Evolutionary conservation across 2,113 vertebrate genomes (phyloP).

Genomic region (Apistogramma diplotaenia): DNA sequence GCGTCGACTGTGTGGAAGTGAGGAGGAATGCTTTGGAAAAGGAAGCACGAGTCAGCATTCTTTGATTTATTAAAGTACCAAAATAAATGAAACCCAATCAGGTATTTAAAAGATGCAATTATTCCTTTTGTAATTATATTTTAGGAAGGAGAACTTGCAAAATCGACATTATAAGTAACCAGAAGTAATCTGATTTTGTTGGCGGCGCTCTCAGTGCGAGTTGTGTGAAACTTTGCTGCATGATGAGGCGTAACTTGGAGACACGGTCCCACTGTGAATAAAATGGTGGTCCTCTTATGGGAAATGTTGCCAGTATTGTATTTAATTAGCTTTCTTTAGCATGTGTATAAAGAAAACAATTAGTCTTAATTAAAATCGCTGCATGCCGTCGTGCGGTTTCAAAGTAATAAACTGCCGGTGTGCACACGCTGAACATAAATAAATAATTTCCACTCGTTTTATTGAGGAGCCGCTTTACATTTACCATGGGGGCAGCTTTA

Average conservation of each 20-base stretch:
- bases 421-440: slow-evolving; percentile 52
- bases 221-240: slow-evolving; percentile 53
- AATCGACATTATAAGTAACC: background rate
- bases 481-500: slow-evolving; percentile 34
- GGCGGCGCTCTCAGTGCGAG: background rate
- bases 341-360: slow-evolving; percentile 73
- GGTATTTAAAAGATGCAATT: background rate
- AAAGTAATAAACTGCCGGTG: slow-evolving; percentile 60
- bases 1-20: background rate
- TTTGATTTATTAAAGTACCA: background rate
- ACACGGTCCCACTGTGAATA: slow-evolving; percentile 47
- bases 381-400: slow-evolving; percentile 50
- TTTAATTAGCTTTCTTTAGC: slow-evolving; percentile 73
- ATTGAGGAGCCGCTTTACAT: slow-evolving; percentile 51
- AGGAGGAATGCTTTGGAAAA: background rate
- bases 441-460: slow-evolving; percentile 53
- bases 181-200: background rate
- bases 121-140: background rate
- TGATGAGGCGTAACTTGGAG: slow-evolving; percentile 44
- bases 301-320: slow-evolving; percentile 64
- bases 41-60: slow-evolving; percentile 3
- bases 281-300: slow-evolving; percentile 58
- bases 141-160: background rate
- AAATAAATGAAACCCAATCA: background rate
- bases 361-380: slow-evolving; percentile 75